A percentile compares a stretch with the other conserved stretches of the same genome.
These are phyloP conservation scores for Drosophila paucipuncta DNA, from an alignment of 2,888 invertebrate species.

Conservation along the genomic window DNA sequence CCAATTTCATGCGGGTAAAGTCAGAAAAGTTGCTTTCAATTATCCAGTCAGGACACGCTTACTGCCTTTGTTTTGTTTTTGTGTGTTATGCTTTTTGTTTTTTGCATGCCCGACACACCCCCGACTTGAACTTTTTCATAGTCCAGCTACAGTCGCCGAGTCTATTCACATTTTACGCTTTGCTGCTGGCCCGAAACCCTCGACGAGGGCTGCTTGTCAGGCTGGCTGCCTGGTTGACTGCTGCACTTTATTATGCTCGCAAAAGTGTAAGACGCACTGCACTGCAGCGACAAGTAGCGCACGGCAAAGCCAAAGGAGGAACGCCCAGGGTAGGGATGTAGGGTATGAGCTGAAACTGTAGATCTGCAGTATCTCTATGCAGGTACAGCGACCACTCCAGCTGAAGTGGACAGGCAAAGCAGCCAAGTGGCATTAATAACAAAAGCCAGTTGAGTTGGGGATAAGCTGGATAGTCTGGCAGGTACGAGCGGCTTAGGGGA, in stretches of 20 bases:
- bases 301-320: not conserved
- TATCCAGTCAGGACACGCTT: conserved; percentile 76
- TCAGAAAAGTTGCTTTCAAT: conserved; percentile 80
- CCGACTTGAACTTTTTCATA: conserved; percentile 38
- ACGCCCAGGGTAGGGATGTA: not conserved
- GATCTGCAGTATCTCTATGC: conserved; percentile 32
- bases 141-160: conserved; percentile 50
- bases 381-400: conserved; percentile 62
- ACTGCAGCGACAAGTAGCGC: conserved; percentile 26
- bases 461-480: conserved; percentile 30
- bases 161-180: conserved; percentile 77
- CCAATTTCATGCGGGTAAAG: conserved; percentile 72
- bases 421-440: conserved; percentile 74
- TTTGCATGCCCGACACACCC: conserved; percentile 55
- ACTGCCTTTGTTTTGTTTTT: conserved; percentile 58
- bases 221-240: conserved; percentile 39
- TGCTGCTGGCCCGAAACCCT: conserved; percentile 68
- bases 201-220: conserved; percentile 32
- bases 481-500: conserved; percentile 26
- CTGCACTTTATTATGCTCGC: conserved; percentile 70
- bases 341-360: not conserved
- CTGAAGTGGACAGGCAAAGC: conserved; percentile 63
- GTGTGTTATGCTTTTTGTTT: conserved; percentile 39
- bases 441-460: conserved; percentile 51
- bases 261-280: conserved; percentile 51